phyloP scores from a whole-genome alignment of 2,113 vertebrate species.

The Hiodon alosoides region DNA sequence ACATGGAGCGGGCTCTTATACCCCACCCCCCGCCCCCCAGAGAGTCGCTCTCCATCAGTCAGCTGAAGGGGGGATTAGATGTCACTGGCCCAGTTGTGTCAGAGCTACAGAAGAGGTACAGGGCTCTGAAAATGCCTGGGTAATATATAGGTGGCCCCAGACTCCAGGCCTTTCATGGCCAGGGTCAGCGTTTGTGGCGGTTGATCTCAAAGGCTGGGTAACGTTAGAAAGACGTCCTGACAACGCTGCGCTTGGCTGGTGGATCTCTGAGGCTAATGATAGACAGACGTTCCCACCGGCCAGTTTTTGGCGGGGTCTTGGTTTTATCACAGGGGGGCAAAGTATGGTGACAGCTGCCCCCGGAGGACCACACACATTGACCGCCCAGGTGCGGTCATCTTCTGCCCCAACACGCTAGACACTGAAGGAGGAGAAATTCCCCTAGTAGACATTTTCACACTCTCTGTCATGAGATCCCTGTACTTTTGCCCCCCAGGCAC shows the following conservation, averaged over 20 bases:
- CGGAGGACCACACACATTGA: conserved; percentile 36
- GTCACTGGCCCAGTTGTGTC: conserved; percentile 60
- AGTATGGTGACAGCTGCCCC: conserved; percentile 3
- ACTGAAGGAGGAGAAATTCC: conserved; percentile 30
- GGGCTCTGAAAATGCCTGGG: conserved; percentile 31
- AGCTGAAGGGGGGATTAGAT: conserved; percentile 50
- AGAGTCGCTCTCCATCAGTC: conserved; percentile 10
- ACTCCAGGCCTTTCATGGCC: conserved; percentile 29
- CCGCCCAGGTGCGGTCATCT: conserved; percentile 39
- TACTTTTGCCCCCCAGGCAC: neutral
- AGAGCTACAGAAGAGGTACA: conserved; percentile 42
- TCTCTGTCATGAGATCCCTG: conserved; percentile 16
- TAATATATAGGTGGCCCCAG: conserved; percentile 46
- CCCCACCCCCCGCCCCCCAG: neutral
- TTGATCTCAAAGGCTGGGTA: conserved; percentile 18
- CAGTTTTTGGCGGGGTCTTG: neutral
- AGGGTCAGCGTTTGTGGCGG: conserved; percentile 13
- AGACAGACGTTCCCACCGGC: neutral
- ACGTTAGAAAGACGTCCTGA: conserved; percentile 11
- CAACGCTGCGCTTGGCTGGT: neutral
- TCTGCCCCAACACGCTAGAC: conserved; percentile 37
- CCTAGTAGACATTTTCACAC: conserved; percentile 34
- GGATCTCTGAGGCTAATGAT: neutral
- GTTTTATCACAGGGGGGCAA: neutral
- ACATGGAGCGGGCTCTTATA: no score